Base-by-base conservation (phyloP, 35 echinoderm and acorn worm species). In the Stichopus chloronotus region DNA sequence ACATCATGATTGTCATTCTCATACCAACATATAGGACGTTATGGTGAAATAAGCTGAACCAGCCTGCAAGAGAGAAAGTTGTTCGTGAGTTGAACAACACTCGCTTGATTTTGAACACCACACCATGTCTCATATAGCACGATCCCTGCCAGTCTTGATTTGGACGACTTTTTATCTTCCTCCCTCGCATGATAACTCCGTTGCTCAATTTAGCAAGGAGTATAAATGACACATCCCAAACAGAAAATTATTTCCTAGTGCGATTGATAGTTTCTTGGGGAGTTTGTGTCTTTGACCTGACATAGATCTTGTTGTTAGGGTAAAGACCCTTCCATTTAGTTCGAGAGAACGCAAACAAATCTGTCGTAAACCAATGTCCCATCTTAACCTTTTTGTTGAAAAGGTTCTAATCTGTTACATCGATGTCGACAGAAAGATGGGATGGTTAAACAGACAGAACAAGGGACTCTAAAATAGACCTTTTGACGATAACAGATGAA, bases 141-240 rank as follows among this genome's bases (percentile, higher is more conserved):
- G 82, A 85, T 58, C 55, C 82, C 53, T 85, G 82, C 82, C 82
- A 85, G 55, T 85, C 57, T 85, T 85, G 82, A 85, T 85, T 85
- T 83, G 80, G 7, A 5, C 17, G 80, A 53, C 12, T 83, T 83
- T 83, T 83, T 83, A 55, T 85, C 56, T 57, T 58, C 82, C 55
- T 85, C 82, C 55, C 16, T 58, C 54, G 55, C 57, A 57, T 10
- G 55, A 85, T 85, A 85, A 85, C 82, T 85, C 55, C 82, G 82
- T 85, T 85, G 82, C 82, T 85, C 82, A 85, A 85, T 85, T 85
- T 85, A 85, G 82, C 82, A 85, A 20, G 82, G 82, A 85, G 82
- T 58, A 85, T 85, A 85, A 85, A 85, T 85, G 82, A 85, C 82
- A 85, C 82, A 85, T 85, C 57, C 56, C 82, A 85, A 85, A 85